A percentile compares a stretch with the other conserved stretches of the same genome.
Conservation (phyloP, 2,797 vertebrate genomes). For the Buceros bicornis region DNA sequence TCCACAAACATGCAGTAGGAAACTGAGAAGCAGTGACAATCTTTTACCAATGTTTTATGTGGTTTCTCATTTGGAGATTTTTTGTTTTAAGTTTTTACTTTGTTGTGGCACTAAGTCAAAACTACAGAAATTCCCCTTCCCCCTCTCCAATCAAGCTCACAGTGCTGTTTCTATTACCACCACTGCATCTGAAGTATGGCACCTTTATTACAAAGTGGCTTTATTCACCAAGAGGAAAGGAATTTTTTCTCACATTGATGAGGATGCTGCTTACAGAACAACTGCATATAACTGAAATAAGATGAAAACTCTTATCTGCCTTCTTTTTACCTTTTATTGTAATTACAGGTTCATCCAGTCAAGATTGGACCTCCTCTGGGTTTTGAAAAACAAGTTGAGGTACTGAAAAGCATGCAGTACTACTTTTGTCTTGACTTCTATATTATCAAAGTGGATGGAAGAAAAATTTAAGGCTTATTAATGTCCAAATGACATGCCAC, state of each 20-base stretch:
- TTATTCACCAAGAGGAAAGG: background rate
- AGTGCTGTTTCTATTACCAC: background rate
- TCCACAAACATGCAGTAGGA: background rate
- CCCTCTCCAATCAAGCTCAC: background rate
- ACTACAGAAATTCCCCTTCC: background rate
- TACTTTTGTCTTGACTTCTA: background rate
- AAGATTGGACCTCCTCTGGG: background rate
- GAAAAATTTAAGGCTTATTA: background rate
- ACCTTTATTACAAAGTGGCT: background rate
- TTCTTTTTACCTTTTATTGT: background rate
- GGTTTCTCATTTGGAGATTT: background rate
- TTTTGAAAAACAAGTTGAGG: background rate
- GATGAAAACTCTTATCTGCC: background rate
- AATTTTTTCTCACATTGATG: background rate
- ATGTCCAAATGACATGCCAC: background rate
- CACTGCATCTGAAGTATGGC: background rate
- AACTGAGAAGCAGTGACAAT: background rate
- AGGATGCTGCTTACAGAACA: background rate
- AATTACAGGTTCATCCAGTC: background rate
- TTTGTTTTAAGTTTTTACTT: background rate
- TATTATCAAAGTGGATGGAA: background rate
- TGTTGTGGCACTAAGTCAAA: slow-evolving; percentile 9
- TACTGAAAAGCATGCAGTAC: background rate
- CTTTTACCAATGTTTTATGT: background rate
- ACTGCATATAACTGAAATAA: background rate